These are phyloP conservation scores for Nibea albiflora DNA, from an alignment of 2,113 vertebrate species.

Conservation along the genomic window DNA sequence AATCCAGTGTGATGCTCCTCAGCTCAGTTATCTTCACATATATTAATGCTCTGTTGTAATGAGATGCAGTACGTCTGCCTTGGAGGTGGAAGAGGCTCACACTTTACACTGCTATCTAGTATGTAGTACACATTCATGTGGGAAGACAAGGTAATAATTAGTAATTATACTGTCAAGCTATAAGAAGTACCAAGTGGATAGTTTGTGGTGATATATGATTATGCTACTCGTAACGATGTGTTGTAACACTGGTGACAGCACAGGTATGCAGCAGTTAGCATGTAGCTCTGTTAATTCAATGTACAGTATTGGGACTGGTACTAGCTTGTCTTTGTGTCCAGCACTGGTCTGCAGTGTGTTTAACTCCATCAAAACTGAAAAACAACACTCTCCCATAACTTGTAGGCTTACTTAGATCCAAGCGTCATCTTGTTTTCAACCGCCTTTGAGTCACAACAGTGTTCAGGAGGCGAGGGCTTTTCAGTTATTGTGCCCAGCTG, in stretches of 20 bases:
- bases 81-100: not conserved
- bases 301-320: not conserved
- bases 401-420: not conserved
- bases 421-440: not conserved
- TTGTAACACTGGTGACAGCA: not conserved
- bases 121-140: not conserved
- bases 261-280: not conserved
- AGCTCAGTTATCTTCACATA: not conserved
- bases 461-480: not conserved
- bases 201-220: not conserved
- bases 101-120: not conserved
- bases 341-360: not conserved
- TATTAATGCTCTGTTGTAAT: not conserved
- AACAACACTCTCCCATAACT: not conserved
- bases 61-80: not conserved
- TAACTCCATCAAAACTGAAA: not conserved
- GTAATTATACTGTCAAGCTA: not conserved
- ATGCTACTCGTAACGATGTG: not conserved
- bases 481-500: slow-evolving; percentile 40
- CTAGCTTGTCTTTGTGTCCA: not conserved
- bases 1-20: not conserved
- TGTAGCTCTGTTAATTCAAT: too few relatives aligned
- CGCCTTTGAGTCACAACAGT: not conserved
- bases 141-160: not conserved
- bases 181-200: not conserved